Evolutionary conservation across 2,797 vertebrate genomes (phyloP).

Genomic region (Hydrophis major): DNA sequence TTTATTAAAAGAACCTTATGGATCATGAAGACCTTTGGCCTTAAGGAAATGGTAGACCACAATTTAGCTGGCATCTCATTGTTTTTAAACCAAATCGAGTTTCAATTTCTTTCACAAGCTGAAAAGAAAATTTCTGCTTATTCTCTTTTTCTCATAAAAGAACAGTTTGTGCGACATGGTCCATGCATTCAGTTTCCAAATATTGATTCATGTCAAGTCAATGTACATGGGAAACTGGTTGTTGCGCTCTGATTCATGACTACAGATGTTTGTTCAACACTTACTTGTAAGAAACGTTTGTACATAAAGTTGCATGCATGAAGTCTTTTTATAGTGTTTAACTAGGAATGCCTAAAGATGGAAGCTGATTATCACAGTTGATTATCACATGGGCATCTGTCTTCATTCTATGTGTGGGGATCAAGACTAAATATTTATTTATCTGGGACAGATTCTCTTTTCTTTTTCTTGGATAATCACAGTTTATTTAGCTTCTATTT

Average conservation of each 20-base stretch:
- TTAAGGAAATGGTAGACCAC: background rate
- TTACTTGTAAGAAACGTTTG: background rate
- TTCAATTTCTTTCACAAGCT: conserved; percentile 4
- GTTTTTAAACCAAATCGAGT: background rate
- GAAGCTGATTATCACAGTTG: background rate
- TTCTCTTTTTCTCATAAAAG: background rate
- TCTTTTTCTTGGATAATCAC: background rate
- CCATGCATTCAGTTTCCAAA: background rate
- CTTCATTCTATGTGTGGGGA: background rate
- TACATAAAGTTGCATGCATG: background rate
- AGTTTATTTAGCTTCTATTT: background rate
- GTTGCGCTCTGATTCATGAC: background rate
- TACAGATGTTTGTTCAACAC: background rate
- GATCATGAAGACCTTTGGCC: background rate
- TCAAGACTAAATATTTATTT: background rate
- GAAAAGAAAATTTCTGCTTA: background rate
- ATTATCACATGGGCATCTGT: background rate
- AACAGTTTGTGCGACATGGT: background rate
- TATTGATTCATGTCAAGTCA: background rate
- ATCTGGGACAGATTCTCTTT: background rate
- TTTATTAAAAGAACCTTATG: background rate
- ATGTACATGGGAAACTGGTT: background rate
- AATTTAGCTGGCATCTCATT: background rate
- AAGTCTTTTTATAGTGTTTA: background rate
- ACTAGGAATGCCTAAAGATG: background rate